Percentiles rank a stretch among this genome's conserved stretches.
Evolutionary conservation across 2,113 vertebrate genomes (phyloP).

Genomic region (Antennarius striatus): DNA sequence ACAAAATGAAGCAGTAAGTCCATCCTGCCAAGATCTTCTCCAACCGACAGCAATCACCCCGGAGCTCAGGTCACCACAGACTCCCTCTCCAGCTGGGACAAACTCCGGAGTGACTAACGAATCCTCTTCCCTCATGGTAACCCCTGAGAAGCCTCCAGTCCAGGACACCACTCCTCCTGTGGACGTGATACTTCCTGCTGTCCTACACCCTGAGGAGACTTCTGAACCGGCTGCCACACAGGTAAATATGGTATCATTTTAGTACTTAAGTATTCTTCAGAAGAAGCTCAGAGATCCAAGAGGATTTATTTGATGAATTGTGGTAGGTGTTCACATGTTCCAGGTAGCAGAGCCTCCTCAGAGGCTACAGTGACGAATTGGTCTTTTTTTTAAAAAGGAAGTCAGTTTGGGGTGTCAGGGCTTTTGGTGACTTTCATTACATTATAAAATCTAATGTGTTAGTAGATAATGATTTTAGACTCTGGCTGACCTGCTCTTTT

Average conservation of each 20-base stretch:
- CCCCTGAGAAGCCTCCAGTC: conserved; percentile 61
- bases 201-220: conserved; percentile 37
- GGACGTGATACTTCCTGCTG: neutral
- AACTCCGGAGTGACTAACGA: conserved; percentile 8
- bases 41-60: neutral
- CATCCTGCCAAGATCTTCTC: neutral
- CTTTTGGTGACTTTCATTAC: too few relatives aligned
- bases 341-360: too few relatives aligned
- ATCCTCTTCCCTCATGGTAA: conserved; percentile 14
- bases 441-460: too few relatives aligned
- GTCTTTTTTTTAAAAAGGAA: too few relatives aligned
- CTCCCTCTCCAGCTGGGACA: conserved; percentile 13
- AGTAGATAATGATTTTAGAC: too few relatives aligned
- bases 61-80: conserved; percentile 15
- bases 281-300: too few relatives aligned
- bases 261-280: neutral
- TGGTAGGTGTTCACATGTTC: too few relatives aligned
- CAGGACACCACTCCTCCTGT: conserved; percentile 65
- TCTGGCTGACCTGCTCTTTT: too few relatives aligned
- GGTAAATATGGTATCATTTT: conserved; percentile 42
- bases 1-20: neutral
- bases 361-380: too few relatives aligned
- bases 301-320: too few relatives aligned
- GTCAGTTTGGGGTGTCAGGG: too few relatives aligned
- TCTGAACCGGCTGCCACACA: conserved; percentile 25